Evolutionary conservation across 2,888 invertebrate genomes (phyloP).

Genomic region (Orthosia gracilis): DNA sequence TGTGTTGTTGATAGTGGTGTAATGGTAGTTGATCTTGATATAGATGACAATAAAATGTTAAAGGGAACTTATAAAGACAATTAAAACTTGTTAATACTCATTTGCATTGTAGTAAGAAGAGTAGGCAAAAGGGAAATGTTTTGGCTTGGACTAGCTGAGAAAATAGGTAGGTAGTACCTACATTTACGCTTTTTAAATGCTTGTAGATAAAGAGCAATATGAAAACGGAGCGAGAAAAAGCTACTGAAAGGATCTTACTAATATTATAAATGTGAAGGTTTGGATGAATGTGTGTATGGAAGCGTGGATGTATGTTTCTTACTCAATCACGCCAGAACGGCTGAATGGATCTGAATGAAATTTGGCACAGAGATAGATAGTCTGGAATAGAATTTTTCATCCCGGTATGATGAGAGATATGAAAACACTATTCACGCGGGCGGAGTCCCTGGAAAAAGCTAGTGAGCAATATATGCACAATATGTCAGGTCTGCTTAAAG

Average conservation of each 20-base stretch:
- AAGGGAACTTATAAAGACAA: neutral
- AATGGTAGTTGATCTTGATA: neutral
- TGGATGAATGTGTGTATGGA: no score
- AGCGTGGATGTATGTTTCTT: no score
- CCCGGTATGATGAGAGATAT: no score
- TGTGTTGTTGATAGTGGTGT: neutral
- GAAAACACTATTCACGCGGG: no score
- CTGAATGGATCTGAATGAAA: no score
- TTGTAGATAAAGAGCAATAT: neutral
- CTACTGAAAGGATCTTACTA: neutral
- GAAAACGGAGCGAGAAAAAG: neutral
- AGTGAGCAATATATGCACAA: no score
- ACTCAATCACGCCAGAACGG: no score
- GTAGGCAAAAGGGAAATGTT: neutral
- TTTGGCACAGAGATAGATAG: no score
- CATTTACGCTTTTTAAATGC: neutral
- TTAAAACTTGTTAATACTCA: neutral
- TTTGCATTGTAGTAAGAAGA: constrained; percentile 3
- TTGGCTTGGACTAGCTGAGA: neutral
- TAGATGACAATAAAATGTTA: neutral
- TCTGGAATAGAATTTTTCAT: no score
- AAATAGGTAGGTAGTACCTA: neutral
- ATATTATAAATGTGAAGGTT: no score
- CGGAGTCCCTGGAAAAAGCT: no score
- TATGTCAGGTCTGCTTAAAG: no score